Base-by-base conservation (phyloP, 92 coral and sea anemone species). In the Epizoanthus fatuus region DNA sequence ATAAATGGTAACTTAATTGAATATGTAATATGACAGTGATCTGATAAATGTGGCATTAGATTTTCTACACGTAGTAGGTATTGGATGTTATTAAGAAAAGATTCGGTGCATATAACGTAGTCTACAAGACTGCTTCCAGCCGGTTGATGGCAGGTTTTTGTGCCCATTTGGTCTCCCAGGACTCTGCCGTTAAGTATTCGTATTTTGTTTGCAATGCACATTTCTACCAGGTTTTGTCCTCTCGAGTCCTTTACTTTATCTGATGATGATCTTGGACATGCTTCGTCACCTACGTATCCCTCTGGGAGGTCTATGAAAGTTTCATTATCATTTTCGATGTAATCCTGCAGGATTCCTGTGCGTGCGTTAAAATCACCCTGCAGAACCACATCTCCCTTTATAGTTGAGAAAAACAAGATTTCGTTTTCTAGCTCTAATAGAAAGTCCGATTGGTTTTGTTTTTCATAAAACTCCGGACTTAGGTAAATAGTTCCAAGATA, bases 401-500 rank as follows among this genome's bases (percentile, higher is more conserved):
- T 22, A 49, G 51, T 72, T 5, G 87, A 71, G 44, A 72, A 56
- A 7, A 7, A 22, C 39, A 49, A 38, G 51, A 71, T 71, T 68
- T 83, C 87, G 14, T 69, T 64, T 57, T 83, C 87, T 71, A 83
- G 56, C n/a, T 83, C 79, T 3, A 19, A 20, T 9, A 83, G 29
- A 20, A 52, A 70, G 52, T 83, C 87, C 13, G 70, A 51, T 9
- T 42, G 37, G 44, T 74, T 69, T 47, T 39, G 14, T 67, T 32
- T 49, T 56, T 71, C 87, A 57, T 83, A 69, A 14, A 5, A 22
- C 8, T n/a, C 47, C 20, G 87, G 87, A 56, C 87, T 71, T 17
- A 83, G 44, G 47, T 83, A 83, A 19, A 83, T 51, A 49, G 87
- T 83, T 29, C 80, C 87, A n/a, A 83, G 38, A 70, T 83, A 83